Percentiles rank a stretch among this genome's conserved stretches.
Evolutionary conservation across 2,888 invertebrate genomes (phyloP).

Genomic region (Cheilosia urbana): DNA sequence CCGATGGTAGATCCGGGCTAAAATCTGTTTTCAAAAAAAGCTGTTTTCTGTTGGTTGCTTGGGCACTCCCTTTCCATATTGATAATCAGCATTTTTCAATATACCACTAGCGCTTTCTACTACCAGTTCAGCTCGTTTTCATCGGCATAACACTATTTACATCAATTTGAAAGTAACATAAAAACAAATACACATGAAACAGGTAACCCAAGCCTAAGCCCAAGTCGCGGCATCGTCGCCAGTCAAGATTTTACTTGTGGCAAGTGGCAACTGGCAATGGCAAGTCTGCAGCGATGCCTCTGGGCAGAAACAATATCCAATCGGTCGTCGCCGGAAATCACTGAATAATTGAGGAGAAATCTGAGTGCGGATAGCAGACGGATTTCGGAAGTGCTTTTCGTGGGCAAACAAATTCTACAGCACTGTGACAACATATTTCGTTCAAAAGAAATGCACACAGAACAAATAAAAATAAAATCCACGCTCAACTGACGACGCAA

Average conservation of each 20-base stretch:
- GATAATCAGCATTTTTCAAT: conserved; percentile 16
- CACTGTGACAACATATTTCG: conserved; percentile 2
- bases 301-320: conserved; percentile 25
- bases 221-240: neutral
- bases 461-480: neutral
- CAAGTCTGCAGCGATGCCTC: conserved; percentile 8
- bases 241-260: conserved; percentile 23
- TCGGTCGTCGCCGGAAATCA: conserved; percentile 30
- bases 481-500: neutral
- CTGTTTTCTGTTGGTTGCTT: neutral
- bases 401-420: conserved; percentile 14
- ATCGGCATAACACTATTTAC: conserved; percentile 29
- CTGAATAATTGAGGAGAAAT: conserved; percentile 40
- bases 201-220: conserved; percentile 10
- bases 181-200: conserved; percentile 25
- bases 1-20: neutral
- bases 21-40: neutral
- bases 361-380: conserved; percentile 13
- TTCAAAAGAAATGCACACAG: neutral
- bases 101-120: conserved; percentile 36
- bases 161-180: conserved; percentile 13
- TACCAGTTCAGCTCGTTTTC: conserved; percentile 1
- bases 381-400: conserved; percentile 22
- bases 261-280: conserved; percentile 11
- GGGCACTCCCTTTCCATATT: conserved; percentile 17